These are phyloP conservation scores for Drosophila demipolita DNA, from an alignment of 2,888 invertebrate species.

Conservation along the genomic window DNA sequence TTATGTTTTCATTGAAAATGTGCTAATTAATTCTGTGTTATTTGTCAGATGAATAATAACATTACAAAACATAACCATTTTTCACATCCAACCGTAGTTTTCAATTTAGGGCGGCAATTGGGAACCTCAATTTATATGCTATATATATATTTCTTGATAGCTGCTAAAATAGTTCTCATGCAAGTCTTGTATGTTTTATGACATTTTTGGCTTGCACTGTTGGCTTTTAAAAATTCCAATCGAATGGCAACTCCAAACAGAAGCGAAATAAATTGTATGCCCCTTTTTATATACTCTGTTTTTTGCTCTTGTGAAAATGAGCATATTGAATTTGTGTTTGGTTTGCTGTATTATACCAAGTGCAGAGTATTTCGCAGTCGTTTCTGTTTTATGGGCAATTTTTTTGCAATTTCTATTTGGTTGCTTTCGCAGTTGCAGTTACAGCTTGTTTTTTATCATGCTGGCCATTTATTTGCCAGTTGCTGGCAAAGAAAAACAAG, in stretches of 20 bases:
- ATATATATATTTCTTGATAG: conserved; percentile 6
- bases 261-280: conserved; percentile 24
- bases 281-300: background rate
- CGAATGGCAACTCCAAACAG: conserved; percentile 23
- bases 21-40: background rate
- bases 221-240: conserved; percentile 32
- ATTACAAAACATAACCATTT: background rate
- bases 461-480: conserved; percentile 67
- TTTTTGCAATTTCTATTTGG: background rate
- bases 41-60: background rate
- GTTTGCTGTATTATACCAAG: background rate
- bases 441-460: conserved; percentile 44
- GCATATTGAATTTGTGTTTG: conserved; percentile 2
- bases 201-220: background rate
- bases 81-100: conserved; percentile 6
- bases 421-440: conserved; percentile 21
- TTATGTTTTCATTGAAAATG: no score
- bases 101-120: background rate
- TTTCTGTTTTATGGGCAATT: background rate
- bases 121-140: conserved; percentile 8
- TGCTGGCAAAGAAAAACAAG: conserved; percentile 34
- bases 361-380: conserved; percentile 8
- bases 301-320: background rate
- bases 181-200: background rate
- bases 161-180: conserved; percentile 3